Percentiles rank a stretch among this genome's conserved stretches.
Conservation (phyloP, 2,113 vertebrate species). For the Scartelaos histophorus region DNA sequence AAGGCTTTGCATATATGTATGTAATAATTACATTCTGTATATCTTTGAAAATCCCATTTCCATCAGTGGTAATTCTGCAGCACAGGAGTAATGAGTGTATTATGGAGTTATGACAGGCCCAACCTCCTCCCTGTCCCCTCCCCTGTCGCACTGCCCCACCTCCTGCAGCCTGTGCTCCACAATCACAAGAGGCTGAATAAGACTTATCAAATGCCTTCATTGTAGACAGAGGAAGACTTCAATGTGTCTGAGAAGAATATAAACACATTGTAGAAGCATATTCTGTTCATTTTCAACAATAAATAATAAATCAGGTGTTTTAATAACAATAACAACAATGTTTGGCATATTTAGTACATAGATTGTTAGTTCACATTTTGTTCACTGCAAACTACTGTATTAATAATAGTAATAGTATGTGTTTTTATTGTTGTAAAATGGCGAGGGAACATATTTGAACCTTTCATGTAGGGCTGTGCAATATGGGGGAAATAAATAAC, state of each 20-base stretch:
- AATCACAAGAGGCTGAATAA: conserved; percentile 63
- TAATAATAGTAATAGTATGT: too few relatives aligned
- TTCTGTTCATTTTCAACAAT: not conserved
- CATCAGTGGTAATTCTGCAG: conserved; percentile 76
- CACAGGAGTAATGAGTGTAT: conserved; percentile 77
- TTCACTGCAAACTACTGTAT: too few relatives aligned
- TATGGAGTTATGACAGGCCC: conserved; percentile 76
- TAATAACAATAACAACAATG: too few relatives aligned
- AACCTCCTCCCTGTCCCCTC: conserved; percentile 51
- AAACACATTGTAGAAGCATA: not conserved
- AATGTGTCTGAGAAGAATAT: conserved; percentile 18
- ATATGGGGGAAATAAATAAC: too few relatives aligned
- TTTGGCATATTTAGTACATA: too few relatives aligned
- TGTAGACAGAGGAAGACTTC: conserved; percentile 51
- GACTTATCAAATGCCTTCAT: conserved; percentile 63
- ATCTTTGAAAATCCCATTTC: conserved; percentile 80
- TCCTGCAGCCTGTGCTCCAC: conserved; percentile 59
- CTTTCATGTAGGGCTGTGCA: too few relatives aligned
- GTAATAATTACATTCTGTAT: conserved; percentile 80
- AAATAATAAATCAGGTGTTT: not conserved
- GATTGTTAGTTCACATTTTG: too few relatives aligned
- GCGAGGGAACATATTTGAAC: too few relatives aligned
- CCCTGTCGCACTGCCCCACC: conserved; percentile 31
- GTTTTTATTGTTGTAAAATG: too few relatives aligned
- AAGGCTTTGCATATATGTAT: conserved; percentile 78